Conservation (phyloP, 1,140 invertebrate species). For the Philopotamus ludificatus region DNA sequence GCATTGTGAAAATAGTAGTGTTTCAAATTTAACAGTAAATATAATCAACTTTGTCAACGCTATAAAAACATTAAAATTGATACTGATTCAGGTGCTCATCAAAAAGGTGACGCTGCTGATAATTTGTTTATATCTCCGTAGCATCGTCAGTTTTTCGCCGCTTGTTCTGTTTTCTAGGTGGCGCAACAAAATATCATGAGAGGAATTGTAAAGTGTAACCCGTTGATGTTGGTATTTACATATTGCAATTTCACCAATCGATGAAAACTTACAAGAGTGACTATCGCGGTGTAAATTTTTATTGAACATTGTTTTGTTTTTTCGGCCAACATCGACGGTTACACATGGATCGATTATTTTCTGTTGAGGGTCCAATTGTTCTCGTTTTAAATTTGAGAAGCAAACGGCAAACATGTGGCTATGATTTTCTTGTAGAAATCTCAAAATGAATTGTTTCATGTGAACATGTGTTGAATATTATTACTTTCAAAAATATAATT, state of each 20-base stretch:
- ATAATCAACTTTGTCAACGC: slow-evolving; percentile 44
- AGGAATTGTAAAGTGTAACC: slow-evolving; percentile 33
- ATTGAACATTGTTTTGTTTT: slow-evolving; percentile 5
- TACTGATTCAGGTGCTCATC: slow-evolving; percentile 50
- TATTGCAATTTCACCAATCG: slow-evolving; percentile 6
- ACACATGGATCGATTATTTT: slow-evolving; percentile 29
- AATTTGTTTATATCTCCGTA: slow-evolving; percentile 53
- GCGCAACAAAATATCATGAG: slow-evolving; percentile 69
- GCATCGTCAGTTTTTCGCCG: slow-evolving; percentile 47
- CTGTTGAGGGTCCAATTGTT: slow-evolving; percentile 6
- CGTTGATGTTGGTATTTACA: slow-evolving; percentile 32
- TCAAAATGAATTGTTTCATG: neutral
- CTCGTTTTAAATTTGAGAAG: neutral
- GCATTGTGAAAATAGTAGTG: neutral
- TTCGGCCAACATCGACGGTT: slow-evolving; percentile 37
- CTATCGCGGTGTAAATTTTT: neutral
- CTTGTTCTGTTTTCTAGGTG: slow-evolving; percentile 66
- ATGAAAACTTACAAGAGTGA: neutral
- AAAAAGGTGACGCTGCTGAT: slow-evolving; percentile 51
- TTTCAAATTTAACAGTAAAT: slow-evolving; percentile 37
- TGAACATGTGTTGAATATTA: neutral
- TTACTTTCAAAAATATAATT: neutral
- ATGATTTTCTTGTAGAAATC: neutral
- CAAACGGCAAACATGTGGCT: neutral
- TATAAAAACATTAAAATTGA: slow-evolving; percentile 49